Conservation (phyloP, 92 coral and sea anemone genomes). For the Phymanthus crucifer region DNA sequence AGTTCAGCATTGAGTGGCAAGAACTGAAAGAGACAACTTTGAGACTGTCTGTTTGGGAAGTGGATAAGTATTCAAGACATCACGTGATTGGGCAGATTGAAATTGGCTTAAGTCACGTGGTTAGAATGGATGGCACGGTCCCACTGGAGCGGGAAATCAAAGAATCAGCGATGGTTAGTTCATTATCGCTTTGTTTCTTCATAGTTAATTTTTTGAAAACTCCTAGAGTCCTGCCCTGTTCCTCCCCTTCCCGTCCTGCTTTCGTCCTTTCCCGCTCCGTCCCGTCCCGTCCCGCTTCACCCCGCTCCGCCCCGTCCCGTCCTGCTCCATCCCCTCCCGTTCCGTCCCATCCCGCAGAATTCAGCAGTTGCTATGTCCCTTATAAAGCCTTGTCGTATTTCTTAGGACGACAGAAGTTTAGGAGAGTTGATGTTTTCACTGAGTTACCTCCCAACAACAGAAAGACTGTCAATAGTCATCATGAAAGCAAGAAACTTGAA, state of each 20-base stretch:
- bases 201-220: no score
- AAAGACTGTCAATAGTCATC: conserved; percentile 82
- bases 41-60: conserved; percentile 67
- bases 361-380: no score
- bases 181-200: not conserved
- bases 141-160: conserved; percentile 50
- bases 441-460: conserved; percentile 96
- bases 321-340: no score
- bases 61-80: conserved; percentile 74
- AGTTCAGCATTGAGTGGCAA: conserved; percentile 41
- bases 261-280: no score
- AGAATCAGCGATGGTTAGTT: conserved; percentile 54
- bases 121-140: conserved; percentile 57
- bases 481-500: conserved; percentile 92
- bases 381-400: not conserved
- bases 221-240: no score
- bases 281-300: no score
- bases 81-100: conserved; percentile 78
- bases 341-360: no score
- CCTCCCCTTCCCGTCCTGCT: no score
- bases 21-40: conserved; percentile 50
- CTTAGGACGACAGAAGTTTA: conserved; percentile 33
- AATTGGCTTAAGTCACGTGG: conserved; percentile 54
- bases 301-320: no score
- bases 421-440: conserved; percentile 86